Base-by-base conservation (phyloP, 1,140 invertebrate genomes). In the Eumeta japonica region DNA sequence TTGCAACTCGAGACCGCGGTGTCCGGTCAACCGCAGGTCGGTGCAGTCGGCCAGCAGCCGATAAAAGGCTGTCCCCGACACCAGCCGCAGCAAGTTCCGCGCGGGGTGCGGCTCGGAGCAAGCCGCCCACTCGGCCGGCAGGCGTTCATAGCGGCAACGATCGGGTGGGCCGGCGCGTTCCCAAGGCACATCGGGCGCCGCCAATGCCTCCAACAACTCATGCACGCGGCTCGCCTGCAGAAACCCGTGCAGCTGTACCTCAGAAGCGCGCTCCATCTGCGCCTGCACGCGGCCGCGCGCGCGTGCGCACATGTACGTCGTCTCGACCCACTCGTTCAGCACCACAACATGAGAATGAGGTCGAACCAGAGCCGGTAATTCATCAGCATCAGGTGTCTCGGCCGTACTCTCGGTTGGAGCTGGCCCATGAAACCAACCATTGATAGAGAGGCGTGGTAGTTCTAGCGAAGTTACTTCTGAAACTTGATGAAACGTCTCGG, bases 351-450 rank as follows among this genome's bases (percentile, higher is more conserved):
- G 5, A 24, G n/a, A 24, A n/a, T 24, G n/a, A 24, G 20, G 5
- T 24, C 20, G n/a, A 24, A n/a, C 20, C 5, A 24, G 5, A 24
- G 20, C 5, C 20, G n/a, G n/a, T 24, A 5, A 24, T 7, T n/a
- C n/a, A 5, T 7, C 20, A 24, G 20, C n/a, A 5, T 24, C 20
- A 24, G 20, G 20, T 24, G 20, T 24, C n/a, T 24, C 36, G 40
- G 27, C 35, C 28, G 27, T 35, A 17, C 14, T 37, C 14, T 11
- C 33, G 16, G 35, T 10, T 11, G 53, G 43, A 30, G 48, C 50
- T 1, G 73, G 78, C 1, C 82, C 83, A 58, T 89, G 84, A 57
- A 88, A 88, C 86, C 87, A 88, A 20, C 86, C 86, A 49, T 87
- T 88, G 31, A 89, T 84, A 11, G 83, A 83, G 41, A 85, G 75